A percentile compares a stretch with the other conserved stretches of the same genome.
Evolutionary conservation across 2,888 invertebrate genomes (phyloP).

Genomic region (Cheiracanthium punctorium): DNA sequence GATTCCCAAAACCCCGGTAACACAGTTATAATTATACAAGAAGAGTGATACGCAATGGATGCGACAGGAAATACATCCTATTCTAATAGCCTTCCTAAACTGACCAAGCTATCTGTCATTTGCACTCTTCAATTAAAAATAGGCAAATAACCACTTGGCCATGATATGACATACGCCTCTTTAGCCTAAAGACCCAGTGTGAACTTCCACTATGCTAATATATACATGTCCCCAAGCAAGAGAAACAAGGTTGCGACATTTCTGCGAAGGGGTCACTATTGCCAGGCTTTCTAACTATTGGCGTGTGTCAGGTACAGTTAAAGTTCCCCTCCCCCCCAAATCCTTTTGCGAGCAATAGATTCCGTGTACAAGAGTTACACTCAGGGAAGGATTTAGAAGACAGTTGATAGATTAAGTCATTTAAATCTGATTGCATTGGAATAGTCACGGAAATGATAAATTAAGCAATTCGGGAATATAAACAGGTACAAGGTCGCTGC

Average conservation of each 20-base stretch:
- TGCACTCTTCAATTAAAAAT: constrained; percentile 37
- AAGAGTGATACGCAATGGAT: neutral
- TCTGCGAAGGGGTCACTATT: neutral
- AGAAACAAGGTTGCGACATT: constrained; percentile 12
- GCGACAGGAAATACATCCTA: neutral
- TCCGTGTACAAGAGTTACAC: neutral
- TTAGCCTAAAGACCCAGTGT: constrained; percentile 46
- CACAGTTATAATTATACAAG: neutral
- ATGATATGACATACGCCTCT: constrained; percentile 31
- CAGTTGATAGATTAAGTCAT: neutral
- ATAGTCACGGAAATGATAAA: neutral
- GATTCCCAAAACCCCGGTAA: constrained; percentile 22
- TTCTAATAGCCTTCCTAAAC: neutral
- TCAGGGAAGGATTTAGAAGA: neutral
- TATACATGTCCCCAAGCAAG: constrained; percentile 5
- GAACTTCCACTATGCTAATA: constrained; percentile 47
- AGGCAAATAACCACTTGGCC: constrained; percentile 23
- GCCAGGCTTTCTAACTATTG: neutral
- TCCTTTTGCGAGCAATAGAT: neutral
- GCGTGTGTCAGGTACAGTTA: neutral
- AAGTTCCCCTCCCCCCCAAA: neutral
- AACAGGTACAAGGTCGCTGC: neutral
- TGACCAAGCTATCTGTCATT: constrained; percentile 27
- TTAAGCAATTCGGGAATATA: neutral
- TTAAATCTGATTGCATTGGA: neutral